Base-by-base conservation (phyloP, 2,113 vertebrate genomes). In the human (Homo sapiens) region DNA sequence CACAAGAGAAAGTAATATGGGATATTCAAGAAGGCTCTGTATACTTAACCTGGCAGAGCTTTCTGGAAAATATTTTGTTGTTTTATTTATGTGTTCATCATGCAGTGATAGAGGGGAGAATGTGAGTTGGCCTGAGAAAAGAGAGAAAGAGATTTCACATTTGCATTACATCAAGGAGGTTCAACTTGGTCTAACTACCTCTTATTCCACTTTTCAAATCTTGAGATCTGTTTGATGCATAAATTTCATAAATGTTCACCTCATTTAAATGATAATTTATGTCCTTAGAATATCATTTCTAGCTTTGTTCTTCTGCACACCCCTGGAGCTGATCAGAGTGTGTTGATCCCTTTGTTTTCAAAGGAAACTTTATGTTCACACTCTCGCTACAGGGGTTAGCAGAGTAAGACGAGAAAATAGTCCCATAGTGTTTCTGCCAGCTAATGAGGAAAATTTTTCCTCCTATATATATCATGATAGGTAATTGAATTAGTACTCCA, bases 221-320 rank as follows among this genome's bases (percentile, higher is more conserved):
- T 90, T 93, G 72, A 93, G 79, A 22, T 92, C 89, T 92, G 13
- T 90, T 94, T 81, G 93, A 92, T 94, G 83, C 64, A 96, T 90
- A 90, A 3, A 94, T 96, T 97, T 97, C 35, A 9, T 95, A 85
- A 85, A 32, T 48, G 40, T 81, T 83, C 61, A 64, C 76, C 73
- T 98, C 59, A 80, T 96, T 97, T 94, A 97, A 95, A 95, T 97
- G 93, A 90, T 95, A 94, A 94, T 96, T 96, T 94, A 90, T 95
- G 84, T 93, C 79, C 57, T 86, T 22, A 85, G 43, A 96, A 70
- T 75, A 73, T 23, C 66, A 70, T 96, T 61, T 93, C 59, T 61
- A 64, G 57, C 32, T 81, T 86, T 82, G 57, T 61, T 97, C 90
- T 94, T 94, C 68, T 82, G 64, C 45, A 94, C 9, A 79, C 40